These are phyloP conservation scores for Coranthus polyacanthus DNA, from an alignment of 2,797 vertebrate species.

Conservation along the genomic window DNA sequence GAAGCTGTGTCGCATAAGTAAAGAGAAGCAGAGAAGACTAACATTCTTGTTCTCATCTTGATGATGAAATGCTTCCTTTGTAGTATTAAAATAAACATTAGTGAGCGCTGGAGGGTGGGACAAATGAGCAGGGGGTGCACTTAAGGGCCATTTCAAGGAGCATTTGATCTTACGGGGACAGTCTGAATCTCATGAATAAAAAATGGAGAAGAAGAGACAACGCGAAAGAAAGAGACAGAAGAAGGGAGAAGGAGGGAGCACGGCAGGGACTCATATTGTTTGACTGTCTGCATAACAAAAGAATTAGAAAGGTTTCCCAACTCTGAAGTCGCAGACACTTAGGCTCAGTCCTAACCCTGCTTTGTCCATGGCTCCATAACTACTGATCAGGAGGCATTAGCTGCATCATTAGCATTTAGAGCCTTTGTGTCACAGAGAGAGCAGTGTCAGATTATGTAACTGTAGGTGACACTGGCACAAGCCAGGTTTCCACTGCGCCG, in stretches of 20 bases:
- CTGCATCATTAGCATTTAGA: conserved; percentile 59
- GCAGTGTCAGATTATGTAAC: conserved; percentile 49
- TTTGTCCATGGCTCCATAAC: conserved; percentile 51
- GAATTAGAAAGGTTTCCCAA: conserved; percentile 68
- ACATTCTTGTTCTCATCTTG: not conserved
- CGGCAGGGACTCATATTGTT: conserved; percentile 60
- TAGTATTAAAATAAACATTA: conserved; percentile 44
- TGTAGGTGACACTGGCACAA: conserved; percentile 48
- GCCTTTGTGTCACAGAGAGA: conserved; percentile 41
- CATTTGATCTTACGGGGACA: conserved; percentile 78
- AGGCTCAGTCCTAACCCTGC: conserved; percentile 51
- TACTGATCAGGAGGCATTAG: conserved; percentile 68
- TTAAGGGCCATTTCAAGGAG: conserved; percentile 55
- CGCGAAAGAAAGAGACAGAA: conserved; percentile 22
- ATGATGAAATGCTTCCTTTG: not conserved
- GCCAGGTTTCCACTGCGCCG: conserved; percentile 52
- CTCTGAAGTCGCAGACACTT: conserved; percentile 62
- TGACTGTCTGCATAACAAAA: conserved; percentile 77
- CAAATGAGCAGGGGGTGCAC: conserved; percentile 31
- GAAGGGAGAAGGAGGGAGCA: conserved; percentile 40
- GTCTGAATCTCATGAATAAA: conserved; percentile 82
- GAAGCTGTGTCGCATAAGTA: too few species aligned
- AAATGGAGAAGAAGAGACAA: conserved; percentile 49
- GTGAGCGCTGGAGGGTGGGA: conserved; percentile 15
- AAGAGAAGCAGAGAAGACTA: conserved; percentile 2